These are phyloP conservation scores for Miltochrista miniata DNA, from an alignment of 2,888 invertebrate genomes.

Conservation along the genomic window DNA sequence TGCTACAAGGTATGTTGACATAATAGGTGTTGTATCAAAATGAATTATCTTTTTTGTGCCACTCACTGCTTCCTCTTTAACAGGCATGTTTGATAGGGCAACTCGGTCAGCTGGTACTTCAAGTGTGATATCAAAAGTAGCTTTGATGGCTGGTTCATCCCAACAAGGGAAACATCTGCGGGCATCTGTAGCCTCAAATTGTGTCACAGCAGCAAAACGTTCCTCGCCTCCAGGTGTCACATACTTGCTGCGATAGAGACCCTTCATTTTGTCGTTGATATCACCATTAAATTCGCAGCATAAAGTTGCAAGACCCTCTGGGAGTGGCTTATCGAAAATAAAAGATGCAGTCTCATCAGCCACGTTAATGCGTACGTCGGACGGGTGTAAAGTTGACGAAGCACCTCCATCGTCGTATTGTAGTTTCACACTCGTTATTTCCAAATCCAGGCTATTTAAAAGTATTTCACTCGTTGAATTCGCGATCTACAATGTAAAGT, in stretches of 20 bases:
- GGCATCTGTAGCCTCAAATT: slow-evolving; percentile 96
- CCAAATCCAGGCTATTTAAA: slow-evolving; percentile 91
- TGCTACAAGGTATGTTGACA: slow-evolving; percentile 98
- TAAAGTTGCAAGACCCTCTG: slow-evolving; percentile 83
- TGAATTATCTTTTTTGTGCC: slow-evolving; percentile 83
- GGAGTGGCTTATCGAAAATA: slow-evolving; percentile 84
- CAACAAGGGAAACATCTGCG: slow-evolving; percentile 98
- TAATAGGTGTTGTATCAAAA: slow-evolving; percentile 94
- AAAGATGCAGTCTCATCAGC: slow-evolving; percentile 89
- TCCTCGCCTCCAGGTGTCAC: slow-evolving; percentile 88
- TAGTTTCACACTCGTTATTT: slow-evolving; percentile 85
- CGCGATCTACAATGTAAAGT: slow-evolving; percentile 85
- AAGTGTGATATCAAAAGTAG: slow-evolving; percentile 95
- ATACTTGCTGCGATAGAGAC: slow-evolving; percentile 97
- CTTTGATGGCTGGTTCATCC: slow-evolving; percentile 98
- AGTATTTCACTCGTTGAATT: slow-evolving; percentile 86
- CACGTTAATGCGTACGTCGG: slow-evolving; percentile 62
- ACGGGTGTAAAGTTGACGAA: slow-evolving; percentile 52
- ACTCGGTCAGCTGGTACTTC: slow-evolving; percentile 91
- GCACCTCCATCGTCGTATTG: slow-evolving; percentile 73
- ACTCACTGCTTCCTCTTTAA: slow-evolving; percentile 72
- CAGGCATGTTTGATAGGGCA: slow-evolving; percentile 97
- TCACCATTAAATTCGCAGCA: slow-evolving; percentile 91
- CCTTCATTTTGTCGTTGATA: slow-evolving; percentile 96
- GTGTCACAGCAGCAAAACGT: slow-evolving; percentile 94